A percentile compares a stretch with the other conserved stretches of the same genome.
phyloP scores from a whole-genome alignment of 1,140 invertebrate genomes.

The Ganaspis sp. region DNA sequence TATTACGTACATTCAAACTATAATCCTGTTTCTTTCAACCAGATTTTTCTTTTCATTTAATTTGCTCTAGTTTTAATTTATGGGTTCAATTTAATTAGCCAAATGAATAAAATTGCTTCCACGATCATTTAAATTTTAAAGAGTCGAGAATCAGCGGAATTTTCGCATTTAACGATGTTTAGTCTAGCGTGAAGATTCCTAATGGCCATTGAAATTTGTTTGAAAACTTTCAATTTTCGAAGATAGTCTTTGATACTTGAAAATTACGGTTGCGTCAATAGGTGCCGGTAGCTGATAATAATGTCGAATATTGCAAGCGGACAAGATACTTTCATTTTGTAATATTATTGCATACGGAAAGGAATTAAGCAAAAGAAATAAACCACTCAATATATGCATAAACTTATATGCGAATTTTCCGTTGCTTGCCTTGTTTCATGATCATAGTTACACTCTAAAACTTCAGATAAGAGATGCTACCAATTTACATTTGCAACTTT shows the following conservation, averaged over 20 bases:
- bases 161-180: background rate
- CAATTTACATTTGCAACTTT: background rate
- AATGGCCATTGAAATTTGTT: background rate
- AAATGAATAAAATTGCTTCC: background rate
- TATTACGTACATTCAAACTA: too few relatives aligned
- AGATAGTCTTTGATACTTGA: background rate
- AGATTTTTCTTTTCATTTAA: too few relatives aligned
- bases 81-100: too few relatives aligned
- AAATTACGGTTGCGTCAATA: constrained; percentile 16
- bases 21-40: too few relatives aligned
- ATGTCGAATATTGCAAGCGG: constrained; percentile 15
- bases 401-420: background rate
- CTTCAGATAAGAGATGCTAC: constrained; percentile 2
- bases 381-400: background rate
- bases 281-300: background rate
- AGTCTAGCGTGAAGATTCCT: background rate
- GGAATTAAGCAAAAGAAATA: constrained; percentile 4
- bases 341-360: background rate
- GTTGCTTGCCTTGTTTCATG: background rate
- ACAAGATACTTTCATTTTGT: constrained; percentile 18
- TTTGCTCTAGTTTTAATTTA: too few relatives aligned
- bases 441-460: background rate
- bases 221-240: background rate
- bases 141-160: too few relatives aligned
- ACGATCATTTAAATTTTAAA: too few relatives aligned